Evolutionary conservation across 2,888 invertebrate genomes (phyloP), one percentile per base, ranked within the genome.

Genomic region (Sarcophaga caerulescens): DNA sequence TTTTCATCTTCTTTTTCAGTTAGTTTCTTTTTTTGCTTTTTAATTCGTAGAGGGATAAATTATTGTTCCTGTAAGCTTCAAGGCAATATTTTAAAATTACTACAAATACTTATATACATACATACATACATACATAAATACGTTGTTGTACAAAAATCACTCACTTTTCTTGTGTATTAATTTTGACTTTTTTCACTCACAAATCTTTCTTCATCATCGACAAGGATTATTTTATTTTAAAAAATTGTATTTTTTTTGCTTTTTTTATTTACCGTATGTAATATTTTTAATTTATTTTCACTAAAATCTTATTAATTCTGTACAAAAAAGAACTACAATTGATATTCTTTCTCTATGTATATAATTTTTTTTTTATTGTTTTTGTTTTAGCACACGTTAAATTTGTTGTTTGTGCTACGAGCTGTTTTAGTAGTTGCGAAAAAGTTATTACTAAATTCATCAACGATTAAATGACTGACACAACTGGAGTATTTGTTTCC

Each of bases 381-480:
- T n/a, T 71, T 60, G 60, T 63, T 78, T 63, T 59, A 81, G 57
- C 63, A 35, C 8, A 77, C 78, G 70, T 85, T 81, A 78, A 78
- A 66, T 75, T 52, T 75, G 25, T 35, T 76, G 23, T 74, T 57
- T 70, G 57, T 74, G 47, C 59, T 79, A 75, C 70, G 78, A 79
- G 79, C 81, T 81, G 74, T 79, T 35, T 35, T 69, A 70, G 65
- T 65, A 81, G n/a, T 85, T 85, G 85, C 81, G 85, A 85, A 85
- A 83, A 85, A 81, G 81, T 85, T 85, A 79, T 85, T 82, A 85
- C 85, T 85, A 82, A 85, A 81, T 79, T 81, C 81, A 75, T 75
- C 81, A 85, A 85, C 82, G 81, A 75, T 71, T 85, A 85, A 85
- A 71, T 79, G 78, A 82, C 78, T 73, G 81, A 81, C 81, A 85